Evolutionary conservation across 2,113 vertebrate species (phyloP).

Genomic region (Brevimyrus niger): DNA sequence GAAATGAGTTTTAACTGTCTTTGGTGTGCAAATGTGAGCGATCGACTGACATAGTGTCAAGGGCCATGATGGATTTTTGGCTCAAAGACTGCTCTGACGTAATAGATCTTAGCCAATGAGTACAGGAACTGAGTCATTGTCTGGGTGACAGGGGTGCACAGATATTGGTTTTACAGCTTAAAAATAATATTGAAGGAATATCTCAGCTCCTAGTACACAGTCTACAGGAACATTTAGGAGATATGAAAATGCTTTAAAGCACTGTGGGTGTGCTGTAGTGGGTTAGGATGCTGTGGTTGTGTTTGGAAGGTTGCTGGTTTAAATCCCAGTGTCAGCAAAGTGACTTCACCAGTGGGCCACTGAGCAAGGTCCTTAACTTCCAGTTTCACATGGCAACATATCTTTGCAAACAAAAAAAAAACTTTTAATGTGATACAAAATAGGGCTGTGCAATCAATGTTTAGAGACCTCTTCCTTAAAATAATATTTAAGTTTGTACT

Average conservation of each 20-base stretch:
- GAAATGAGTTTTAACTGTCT: not conserved
- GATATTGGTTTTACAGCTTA: not conserved
- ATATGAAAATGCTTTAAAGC: not conserved
- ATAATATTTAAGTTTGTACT: not conserved
- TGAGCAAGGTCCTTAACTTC: not conserved
- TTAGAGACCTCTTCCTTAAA: not conserved
- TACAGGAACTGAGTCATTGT: not conserved
- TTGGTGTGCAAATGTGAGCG: not conserved
- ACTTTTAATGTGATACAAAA: not conserved
- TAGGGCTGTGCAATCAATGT: not conserved
- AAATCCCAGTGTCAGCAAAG: not conserved
- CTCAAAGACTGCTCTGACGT: not conserved
- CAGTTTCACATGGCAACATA: not conserved
- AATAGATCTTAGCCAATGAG: not conserved
- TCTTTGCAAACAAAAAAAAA: not conserved
- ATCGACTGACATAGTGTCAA: not conserved
- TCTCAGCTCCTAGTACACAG: not conserved
- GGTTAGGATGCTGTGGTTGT: not conserved
- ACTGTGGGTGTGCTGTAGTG: not conserved
- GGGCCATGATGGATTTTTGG: not conserved
- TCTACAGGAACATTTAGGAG: not conserved
- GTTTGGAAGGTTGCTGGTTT: not conserved
- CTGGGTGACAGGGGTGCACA: not conserved
- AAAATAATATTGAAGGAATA: not conserved
- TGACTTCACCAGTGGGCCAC: not conserved